A percentile compares a stretch with the other conserved stretches of the same genome.
Conservation (phyloP, 1,140 invertebrate species). For the Contarinia nasturtii region DNA sequence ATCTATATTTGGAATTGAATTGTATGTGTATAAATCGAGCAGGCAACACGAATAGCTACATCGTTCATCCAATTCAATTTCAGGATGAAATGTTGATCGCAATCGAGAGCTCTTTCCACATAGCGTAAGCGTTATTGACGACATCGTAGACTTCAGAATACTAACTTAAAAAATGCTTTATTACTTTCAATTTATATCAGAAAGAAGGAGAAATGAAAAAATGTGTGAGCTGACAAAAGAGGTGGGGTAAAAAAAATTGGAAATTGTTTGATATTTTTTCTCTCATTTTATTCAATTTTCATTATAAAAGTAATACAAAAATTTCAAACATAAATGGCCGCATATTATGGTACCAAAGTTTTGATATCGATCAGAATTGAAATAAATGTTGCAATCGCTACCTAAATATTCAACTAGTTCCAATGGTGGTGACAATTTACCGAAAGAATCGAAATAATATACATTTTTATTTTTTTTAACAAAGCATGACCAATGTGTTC, state of each 20-base stretch:
- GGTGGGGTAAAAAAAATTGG: no score
- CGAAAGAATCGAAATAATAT: neutral
- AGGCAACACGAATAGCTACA: slow-evolving; percentile 13
- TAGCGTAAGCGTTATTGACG: no score
- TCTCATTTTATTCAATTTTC: neutral
- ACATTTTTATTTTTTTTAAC: neutral
- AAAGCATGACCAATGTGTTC: neutral
- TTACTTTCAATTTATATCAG: no score
- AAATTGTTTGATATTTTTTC: neutral
- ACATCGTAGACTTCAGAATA: no score
- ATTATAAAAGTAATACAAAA: neutral
- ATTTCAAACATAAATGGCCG: neutral
- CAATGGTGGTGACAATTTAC: neutral
- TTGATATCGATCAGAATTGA: neutral
- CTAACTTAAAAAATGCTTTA: no score
- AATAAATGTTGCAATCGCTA: neutral
- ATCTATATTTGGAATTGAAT: slow-evolving; percentile 21
- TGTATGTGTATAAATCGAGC: slow-evolving; percentile 16
- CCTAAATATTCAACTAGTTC: neutral
- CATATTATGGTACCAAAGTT: neutral
- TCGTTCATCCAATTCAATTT: slow-evolving; percentile 6
- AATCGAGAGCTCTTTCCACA: no score
- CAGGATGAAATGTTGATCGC: slow-evolving; percentile 2
- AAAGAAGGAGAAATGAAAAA: no score
- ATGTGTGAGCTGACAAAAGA: no score